Base-by-base conservation (phyloP, 2,113 vertebrate species). In the Cynocephalus volans region DNA sequence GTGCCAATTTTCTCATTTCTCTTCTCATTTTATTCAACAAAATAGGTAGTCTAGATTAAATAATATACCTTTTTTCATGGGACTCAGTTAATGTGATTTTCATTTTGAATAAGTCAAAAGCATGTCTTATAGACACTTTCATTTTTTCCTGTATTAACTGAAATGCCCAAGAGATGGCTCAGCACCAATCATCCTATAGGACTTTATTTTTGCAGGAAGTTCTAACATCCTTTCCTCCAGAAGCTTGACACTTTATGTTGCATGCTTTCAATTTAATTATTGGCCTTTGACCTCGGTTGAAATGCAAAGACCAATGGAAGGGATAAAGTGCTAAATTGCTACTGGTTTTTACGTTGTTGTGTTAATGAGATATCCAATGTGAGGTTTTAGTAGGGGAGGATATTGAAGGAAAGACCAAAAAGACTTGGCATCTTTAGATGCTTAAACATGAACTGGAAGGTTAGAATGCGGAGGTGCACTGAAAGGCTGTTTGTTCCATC, bases 201-300 rank as follows among this genome's bases (percentile, higher is more conserved):
- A 88, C 58, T 84, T 64, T 13, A 77, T 60, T 86, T 95, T 89
- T n/a, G 1, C 4, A 69, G 26, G 28, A 89, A 69, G 26, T 77
- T 72, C 48, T 93, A 15, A 5, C 50, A 90, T 1, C 19, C 45
- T 90, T 95, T 93, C 28, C 31, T 91, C 62, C 65, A 86, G 45
- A 89, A 86, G 21, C 41, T n/a, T 54, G 56, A 50, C 26, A n/a
- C 12, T n/a, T 85, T 33, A 76, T 19, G 1, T 19, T 91, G 87
- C 31, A 82, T 82, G 31, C 60, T 83, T 82, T 87, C 26, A 72
- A 62, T 11, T 45, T 82, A 80, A 81, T 90, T 36, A 41, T n/a
- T 60, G 7, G 31, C 76, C 89, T 89, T 92, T 96, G 77, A 92
- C 8, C 21, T 72, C 45, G 58, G 17, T 60, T 96, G n/a, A 84